Percentiles rank a stretch among this genome's conserved stretches.
phyloP scores from a whole-genome alignment of 2,888 invertebrate genomes.

The Baronia brevicornis region DNA sequence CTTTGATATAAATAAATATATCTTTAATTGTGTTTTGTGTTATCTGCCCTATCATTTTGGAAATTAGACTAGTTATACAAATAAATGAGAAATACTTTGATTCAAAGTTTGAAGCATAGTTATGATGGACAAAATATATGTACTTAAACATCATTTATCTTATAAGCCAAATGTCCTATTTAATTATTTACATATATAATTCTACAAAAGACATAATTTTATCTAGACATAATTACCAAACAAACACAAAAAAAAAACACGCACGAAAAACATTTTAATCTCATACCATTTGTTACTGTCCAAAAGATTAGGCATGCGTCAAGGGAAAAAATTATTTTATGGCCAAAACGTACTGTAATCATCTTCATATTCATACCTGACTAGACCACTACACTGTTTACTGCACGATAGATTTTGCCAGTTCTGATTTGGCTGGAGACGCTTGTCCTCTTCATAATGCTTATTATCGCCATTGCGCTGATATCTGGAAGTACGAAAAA shows the following conservation, averaged over 20 bases:
- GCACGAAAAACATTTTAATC: too few species aligned
- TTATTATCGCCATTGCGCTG: slow-evolving; percentile 9
- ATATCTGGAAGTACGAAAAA: slow-evolving; percentile 5
- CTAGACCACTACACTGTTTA: slow-evolving; percentile 60
- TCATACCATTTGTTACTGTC: slow-evolving; percentile 47
- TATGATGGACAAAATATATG: too few species aligned
- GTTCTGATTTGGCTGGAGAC: slow-evolving; percentile 38
- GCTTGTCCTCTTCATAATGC: slow-evolving; percentile 32
- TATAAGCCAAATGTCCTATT: too few species aligned
- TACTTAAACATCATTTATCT: too few species aligned
- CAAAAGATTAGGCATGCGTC: slow-evolving; percentile 42
- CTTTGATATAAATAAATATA: too few species aligned
- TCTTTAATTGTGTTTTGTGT: too few species aligned
- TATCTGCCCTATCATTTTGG: too few species aligned
- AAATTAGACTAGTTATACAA: too few species aligned
- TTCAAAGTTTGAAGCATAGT: too few species aligned
- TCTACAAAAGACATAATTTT: too few species aligned
- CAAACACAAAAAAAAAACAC: slow-evolving; percentile 9
- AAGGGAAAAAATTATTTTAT: slow-evolving; percentile 31
- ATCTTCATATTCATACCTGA: slow-evolving; percentile 55
- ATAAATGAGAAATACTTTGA: too few species aligned
- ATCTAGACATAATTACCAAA: slow-evolving; percentile 8
- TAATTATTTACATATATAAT: too few species aligned
- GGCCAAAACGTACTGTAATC: slow-evolving; percentile 50
- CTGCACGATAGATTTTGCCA: slow-evolving; percentile 55